A percentile compares a stretch with the other conserved stretches of the same genome.
These are phyloP conservation scores for Xenopus borealis DNA, from an alignment of 2,113 vertebrate species.

Conservation along the genomic window DNA sequence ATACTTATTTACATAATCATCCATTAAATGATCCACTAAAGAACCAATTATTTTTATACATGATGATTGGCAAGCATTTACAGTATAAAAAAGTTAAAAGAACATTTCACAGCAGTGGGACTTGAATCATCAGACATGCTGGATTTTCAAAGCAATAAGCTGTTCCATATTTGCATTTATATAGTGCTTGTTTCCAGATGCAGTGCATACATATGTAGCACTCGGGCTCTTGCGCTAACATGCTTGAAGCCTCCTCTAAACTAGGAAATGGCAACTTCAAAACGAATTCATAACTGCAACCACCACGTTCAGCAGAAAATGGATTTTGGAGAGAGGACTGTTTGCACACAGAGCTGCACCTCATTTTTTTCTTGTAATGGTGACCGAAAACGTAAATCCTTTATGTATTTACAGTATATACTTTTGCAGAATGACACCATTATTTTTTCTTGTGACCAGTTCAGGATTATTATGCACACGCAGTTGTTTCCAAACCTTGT, in stretches of 20 bases:
- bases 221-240: not conserved
- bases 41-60: constrained; percentile 26
- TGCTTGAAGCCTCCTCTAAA: too few species aligned
- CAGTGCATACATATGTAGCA: constrained; percentile 20
- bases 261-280: not conserved
- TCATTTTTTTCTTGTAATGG: too few species aligned
- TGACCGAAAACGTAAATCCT: too few species aligned
- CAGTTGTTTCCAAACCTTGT: not conserved
- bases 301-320: not conserved
- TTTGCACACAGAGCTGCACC: too few species aligned
- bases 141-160: constrained; percentile 30
- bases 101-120: constrained; percentile 24
- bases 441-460: too few species aligned
- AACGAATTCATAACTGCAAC: not conserved
- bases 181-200: constrained; percentile 9
- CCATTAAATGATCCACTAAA: constrained; percentile 39
- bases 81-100: constrained; percentile 25
- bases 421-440: too few species aligned
- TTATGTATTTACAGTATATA: too few species aligned
- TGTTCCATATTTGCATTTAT: constrained; percentile 34
- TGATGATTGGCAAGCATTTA: not conserved
- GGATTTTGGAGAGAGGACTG: not conserved
- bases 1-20: constrained; percentile 32
- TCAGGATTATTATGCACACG: not conserved
- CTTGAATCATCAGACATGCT: constrained; percentile 27